Percentiles rank a stretch among this genome's conserved stretches.
Evolutionary conservation across 2,797 vertebrate genomes (phyloP).

Genomic region (Choloepus didactylus): DNA sequence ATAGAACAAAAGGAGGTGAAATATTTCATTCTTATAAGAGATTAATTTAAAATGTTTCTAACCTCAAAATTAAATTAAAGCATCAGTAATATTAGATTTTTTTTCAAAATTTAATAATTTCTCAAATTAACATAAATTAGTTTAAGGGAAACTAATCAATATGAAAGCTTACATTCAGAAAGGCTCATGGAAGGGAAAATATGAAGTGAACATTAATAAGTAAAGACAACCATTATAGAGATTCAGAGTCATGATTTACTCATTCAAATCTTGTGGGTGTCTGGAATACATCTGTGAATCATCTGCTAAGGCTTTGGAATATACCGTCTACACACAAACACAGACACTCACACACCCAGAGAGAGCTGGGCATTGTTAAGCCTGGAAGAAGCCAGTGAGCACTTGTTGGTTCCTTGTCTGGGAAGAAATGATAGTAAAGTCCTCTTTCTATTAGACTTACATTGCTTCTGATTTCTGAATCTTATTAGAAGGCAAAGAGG

Average conservation of each 20-base stretch:
- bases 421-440: not conserved
- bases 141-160: not conserved
- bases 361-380: not conserved
- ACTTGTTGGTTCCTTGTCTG: not conserved
- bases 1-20: not conserved
- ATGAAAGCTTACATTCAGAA: not conserved
- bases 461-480: conserved; percentile 42
- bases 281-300: not conserved
- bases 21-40: conserved; percentile 40
- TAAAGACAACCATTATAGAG: not conserved
- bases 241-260: not conserved
- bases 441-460: not conserved
- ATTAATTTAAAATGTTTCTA: conserved; percentile 37
- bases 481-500: not conserved
- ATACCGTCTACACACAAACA: not conserved
- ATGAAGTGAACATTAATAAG: not conserved
- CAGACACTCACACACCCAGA: not conserved
- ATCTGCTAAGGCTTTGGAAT: not conserved
- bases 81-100: not conserved
- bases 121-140: not conserved
- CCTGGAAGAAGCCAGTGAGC: not conserved
- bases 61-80: conserved; percentile 9
- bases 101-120: conserved; percentile 38
- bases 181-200: not conserved
- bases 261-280: not conserved